Base-by-base conservation (phyloP, 1,140 invertebrate species). In the Antheraea mylitta region DNA sequence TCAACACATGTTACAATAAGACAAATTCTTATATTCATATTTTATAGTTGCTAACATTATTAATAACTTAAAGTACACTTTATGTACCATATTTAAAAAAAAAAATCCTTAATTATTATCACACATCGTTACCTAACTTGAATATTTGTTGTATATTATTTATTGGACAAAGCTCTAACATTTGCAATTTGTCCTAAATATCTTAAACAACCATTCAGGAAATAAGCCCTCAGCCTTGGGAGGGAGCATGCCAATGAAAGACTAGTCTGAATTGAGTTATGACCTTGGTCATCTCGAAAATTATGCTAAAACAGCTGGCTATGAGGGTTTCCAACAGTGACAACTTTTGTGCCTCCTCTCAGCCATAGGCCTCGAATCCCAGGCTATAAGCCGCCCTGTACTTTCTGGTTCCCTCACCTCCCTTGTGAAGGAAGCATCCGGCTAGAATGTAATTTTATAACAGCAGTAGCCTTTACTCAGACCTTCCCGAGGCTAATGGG, bases 231-330 rank as follows among this genome's bases (percentile, higher is more conserved):
- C 92, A 93, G 92, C 73, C 71, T 59, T 61, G 68, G 64, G 72
- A 83, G 84, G 87, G 85, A 90, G 84, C 81, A 78, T 69, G 85
- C 83, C 86, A 90, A 92, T 89, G 86, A 89, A 89, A 92, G 92
- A 93, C 85, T 93, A 93, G 92, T 93, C 92, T 92, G 91, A 92
- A 93, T 93, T 92, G 92, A 93, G 92, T 92, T 93, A 64, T 91
- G 85, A 84, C 85, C 69, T n/a, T 58, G 71, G 79, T 77, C 88
- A 91, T 85, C 91, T 92, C 90, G 86, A 92, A 92, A 81, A 93
- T 93, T 85, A 76, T 76, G 85, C 92, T 93, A 79, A 93, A 93
- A 93, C 3, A 74, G 92, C 92, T 83, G 87, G 89, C 82, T 88
- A 87, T 72, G 74, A 82, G 91, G 81, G 90, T 81, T 93, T 93